A percentile compares a stretch with the other conserved stretches of the same genome.
phyloP scores from a whole-genome alignment of 2,113 vertebrate genomes.

The Chiloscyllium plagiosum region DNA sequence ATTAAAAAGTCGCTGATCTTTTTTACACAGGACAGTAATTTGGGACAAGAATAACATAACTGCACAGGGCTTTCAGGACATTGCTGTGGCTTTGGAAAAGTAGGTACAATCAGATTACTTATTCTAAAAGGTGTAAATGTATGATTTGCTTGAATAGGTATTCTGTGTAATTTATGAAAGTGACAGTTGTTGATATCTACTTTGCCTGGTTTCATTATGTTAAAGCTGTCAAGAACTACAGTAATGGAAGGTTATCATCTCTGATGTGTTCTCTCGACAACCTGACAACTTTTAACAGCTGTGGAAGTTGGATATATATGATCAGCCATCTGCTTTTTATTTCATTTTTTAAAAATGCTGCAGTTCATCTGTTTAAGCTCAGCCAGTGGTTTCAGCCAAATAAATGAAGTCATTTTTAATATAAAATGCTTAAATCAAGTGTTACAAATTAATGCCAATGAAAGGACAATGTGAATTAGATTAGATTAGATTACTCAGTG shows the following conservation, averaged over 20 bases:
- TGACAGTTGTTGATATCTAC: neutral
- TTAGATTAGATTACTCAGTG: no score
- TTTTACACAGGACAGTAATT: slow-evolving; percentile 78
- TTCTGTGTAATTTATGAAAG: neutral
- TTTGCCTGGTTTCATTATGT: neutral
- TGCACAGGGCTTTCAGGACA: slow-evolving; percentile 92
- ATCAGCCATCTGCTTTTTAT: no score
- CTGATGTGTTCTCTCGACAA: no score
- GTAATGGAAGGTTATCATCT: neutral
- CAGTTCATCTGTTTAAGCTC: no score
- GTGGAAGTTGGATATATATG: no score
- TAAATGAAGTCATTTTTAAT: no score
- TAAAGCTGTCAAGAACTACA: neutral
- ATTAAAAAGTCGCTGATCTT: neutral
- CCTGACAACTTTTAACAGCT: no score
- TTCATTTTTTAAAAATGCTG: no score
- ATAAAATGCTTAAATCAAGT: neutral
- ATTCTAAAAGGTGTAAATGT: neutral
- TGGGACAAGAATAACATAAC: slow-evolving; percentile 96
- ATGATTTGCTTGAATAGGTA: neutral
- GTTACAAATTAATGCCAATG: neutral
- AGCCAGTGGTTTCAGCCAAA: no score
- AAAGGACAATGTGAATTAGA: neutral
- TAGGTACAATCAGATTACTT: slow-evolving; percentile 53
- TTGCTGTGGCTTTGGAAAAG: slow-evolving; percentile 93